Conservation (phyloP, 2,888 invertebrate genomes). For the Argyresthia goedartella region DNA sequence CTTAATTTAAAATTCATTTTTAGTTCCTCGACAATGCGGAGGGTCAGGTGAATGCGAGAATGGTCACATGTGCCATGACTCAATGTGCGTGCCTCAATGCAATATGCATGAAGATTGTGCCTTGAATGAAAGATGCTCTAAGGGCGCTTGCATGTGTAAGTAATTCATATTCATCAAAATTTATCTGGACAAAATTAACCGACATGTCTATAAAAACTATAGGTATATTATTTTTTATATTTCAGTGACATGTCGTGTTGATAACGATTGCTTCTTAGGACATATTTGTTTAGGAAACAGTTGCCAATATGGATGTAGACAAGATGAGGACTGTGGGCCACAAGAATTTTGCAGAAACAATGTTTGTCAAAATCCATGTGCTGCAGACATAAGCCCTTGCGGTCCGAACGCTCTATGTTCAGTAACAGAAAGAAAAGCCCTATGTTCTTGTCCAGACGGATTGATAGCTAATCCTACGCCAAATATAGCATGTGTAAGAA, state of each 20-base stretch:
- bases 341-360: conserved; percentile 87
- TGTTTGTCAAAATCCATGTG: conserved; percentile 84
- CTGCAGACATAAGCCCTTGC: conserved; percentile 76
- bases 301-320: conserved; percentile 88
- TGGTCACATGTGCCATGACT: conserved; percentile 83
- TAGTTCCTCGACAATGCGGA: conserved; percentile 84
- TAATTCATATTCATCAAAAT: conserved; percentile 17
- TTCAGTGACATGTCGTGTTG: conserved; percentile 86
- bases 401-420: conserved; percentile 88
- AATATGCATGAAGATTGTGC: conserved; percentile 85
- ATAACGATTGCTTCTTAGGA: conserved; percentile 93
- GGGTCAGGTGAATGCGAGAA: conserved; percentile 77
- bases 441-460: conserved; percentile 82
- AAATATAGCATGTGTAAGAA: conserved; percentile 87
- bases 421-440: conserved; percentile 83
- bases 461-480: conserved; percentile 91
- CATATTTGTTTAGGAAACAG: conserved; percentile 90
- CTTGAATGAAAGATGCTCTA: conserved; percentile 89
- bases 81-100: conserved; percentile 86
- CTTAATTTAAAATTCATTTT: background rate
- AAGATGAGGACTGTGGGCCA: conserved; percentile 88
- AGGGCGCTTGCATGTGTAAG: conserved; percentile 84
- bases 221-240: background rate
- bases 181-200: background rate
- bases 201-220: background rate